A percentile compares a stretch with the other conserved stretches of the same genome.
Conservation (phyloP, 1,140 invertebrate genomes). For the Drosophila mauritiana region DNA sequence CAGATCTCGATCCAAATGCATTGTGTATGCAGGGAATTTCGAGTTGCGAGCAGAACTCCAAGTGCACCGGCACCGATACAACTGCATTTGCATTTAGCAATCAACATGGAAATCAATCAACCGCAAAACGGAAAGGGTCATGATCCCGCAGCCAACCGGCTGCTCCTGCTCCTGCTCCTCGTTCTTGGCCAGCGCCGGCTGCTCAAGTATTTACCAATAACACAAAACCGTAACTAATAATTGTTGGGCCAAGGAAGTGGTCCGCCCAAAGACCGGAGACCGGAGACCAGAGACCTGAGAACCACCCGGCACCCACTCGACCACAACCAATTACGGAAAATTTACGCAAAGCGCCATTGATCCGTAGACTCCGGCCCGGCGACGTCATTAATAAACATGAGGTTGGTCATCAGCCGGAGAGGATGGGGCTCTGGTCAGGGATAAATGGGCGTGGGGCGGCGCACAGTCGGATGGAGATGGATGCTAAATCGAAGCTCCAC, state of each 20-base stretch:
- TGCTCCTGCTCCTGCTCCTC: background rate
- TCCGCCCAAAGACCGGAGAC: background rate
- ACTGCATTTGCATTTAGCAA: background rate
- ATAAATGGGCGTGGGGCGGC: constrained; percentile 36
- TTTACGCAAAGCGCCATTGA: constrained; percentile 70
- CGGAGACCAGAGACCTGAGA: no score
- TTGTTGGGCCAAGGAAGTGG: constrained; percentile 30
- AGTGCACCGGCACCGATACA: no score
- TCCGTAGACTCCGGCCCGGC: constrained; percentile 22
- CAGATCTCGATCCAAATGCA: no score
- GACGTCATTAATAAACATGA: constrained; percentile 78
- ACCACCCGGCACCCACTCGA: constrained; percentile 58
- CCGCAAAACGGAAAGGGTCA: constrained; percentile 51
- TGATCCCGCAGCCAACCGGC: background rate
- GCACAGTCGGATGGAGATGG: background rate
- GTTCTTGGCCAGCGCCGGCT: constrained; percentile 9
- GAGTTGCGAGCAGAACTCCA: no score
- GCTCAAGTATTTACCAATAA: constrained; percentile 74
- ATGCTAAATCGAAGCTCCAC: constrained; percentile 63
- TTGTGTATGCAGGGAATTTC: no score
- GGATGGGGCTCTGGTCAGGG: constrained; percentile 30
- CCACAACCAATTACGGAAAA: constrained; percentile 79
- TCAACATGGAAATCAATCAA: constrained; percentile 67
- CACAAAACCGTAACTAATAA: constrained; percentile 75
- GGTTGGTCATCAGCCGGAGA: constrained; percentile 34